Evolutionary conservation across 1,140 invertebrate genomes (phyloP), one percentile per base, ranked within the genome.

Genomic region (Cydia amplana): DNA sequence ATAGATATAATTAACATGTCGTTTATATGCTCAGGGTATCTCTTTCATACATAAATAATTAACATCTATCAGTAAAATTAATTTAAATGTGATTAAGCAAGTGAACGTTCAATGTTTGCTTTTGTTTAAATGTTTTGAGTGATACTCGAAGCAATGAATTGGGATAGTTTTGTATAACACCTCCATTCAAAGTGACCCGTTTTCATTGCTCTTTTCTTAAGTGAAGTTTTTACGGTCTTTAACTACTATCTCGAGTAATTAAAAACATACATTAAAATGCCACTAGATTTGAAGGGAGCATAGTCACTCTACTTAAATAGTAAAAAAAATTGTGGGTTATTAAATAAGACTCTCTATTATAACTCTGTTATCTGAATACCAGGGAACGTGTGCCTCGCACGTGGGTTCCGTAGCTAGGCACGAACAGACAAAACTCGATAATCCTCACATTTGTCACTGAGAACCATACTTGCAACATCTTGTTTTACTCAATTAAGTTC

Each of bases 361-460:
- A 75, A 20, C 75, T 55, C 55, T 85, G 75, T 85, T 75, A 79
- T 79, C 77, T 81, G 81, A 80, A 79, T 67, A 67, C 70, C 76
- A 77, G 72, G 77, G 79, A 85, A 80, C 83, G 83, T 87, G 83
- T 86, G 85, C 85, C 78, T 76, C 81, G 79, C 87, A 89, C 87
- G 87, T 89, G 87, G 65, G 85, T 82, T 76, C 78, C 78, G 77
- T 49, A 78, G 73, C 74, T 79, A 55, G 70, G 32, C 80, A 83
- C 78, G 81, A 84, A 87, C 85, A 86, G 81, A 43, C 73, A 73
- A 64, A 76, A 18, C 60, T n/a, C 64, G 55, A 60, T 23, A 60
- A 55, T 18, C 51, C 12, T 60, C 2, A 60, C 20, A 60, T 60
- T 60, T 60, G 55, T 60, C 55, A 12, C 55, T 60, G n/a, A 60